Conservation (phyloP, 1,140 invertebrate genomes). For the Cotesia chilonis region DNA sequence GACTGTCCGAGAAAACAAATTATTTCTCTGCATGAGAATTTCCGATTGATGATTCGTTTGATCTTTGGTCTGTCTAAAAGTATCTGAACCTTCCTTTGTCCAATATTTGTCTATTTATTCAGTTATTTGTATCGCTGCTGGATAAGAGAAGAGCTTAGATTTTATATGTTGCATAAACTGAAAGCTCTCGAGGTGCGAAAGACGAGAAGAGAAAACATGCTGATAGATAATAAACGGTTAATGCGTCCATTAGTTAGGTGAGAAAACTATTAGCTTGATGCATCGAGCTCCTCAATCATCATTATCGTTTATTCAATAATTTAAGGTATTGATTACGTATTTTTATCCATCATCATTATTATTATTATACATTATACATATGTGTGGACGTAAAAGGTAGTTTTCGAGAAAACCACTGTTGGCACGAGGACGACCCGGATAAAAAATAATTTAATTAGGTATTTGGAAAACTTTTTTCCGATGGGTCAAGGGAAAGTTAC, state of each 20-base stretch:
- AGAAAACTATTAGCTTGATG: conserved; percentile 11
- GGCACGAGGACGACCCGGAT: no score
- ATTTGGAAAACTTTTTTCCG: no score
- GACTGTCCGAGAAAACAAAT: conserved; percentile 27
- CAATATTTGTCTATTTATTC: no score
- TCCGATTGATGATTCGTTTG: conserved; percentile 41
- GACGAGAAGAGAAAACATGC: conserved; percentile 9
- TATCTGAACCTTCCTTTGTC: no score
- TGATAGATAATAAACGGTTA: conserved; percentile 29
- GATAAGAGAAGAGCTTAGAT: neutral
- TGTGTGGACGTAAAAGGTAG: no score
- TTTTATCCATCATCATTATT: no score
- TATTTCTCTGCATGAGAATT: conserved; percentile 24
- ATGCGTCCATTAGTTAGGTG: conserved; percentile 16
- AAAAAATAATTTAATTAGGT: no score
- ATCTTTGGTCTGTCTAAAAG: no score
- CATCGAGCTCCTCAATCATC: conserved; percentile 8
- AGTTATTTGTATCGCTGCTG: conserved; percentile 45
- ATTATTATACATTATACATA: no score
- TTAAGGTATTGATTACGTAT: no score
- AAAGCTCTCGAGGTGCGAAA: neutral
- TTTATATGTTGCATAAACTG: neutral
- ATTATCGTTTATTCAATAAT: conserved; percentile 2
- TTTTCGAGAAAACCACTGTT: no score
- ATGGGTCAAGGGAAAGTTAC: no score